Evolutionary conservation across 2,888 invertebrate species (phyloP).

Genomic region (Drosophila kanekoi): DNA sequence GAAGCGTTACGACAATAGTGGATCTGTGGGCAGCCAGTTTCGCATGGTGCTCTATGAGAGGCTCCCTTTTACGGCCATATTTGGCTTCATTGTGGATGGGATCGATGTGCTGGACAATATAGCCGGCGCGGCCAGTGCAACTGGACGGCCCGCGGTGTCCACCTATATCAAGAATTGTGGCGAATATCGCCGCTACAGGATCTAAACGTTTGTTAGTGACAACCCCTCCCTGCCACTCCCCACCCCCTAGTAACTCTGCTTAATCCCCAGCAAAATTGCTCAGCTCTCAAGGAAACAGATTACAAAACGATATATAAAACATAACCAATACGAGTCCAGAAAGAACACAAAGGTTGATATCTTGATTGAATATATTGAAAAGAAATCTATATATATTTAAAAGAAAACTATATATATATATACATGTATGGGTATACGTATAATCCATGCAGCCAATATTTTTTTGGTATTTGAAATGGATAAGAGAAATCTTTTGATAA

Average conservation of each 20-base stretch:
- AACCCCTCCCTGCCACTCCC: not conserved
- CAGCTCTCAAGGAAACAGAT: not conserved
- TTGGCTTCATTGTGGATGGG: conserved; percentile 13
- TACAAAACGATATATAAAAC: not conserved
- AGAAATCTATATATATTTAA: not conserved
- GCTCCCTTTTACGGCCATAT: conserved; percentile 6
- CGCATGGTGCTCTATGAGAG: conserved; percentile 6
- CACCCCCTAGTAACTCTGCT: not conserved
- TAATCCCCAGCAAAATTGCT: not conserved
- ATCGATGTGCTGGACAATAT: conserved; percentile 5
- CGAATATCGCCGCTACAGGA: not conserved
- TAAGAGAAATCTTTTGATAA: conserved; percentile 29
- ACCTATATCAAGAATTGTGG: conserved; percentile 9
- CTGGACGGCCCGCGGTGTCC: not conserved
- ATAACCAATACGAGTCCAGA: not conserved
- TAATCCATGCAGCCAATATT: not conserved
- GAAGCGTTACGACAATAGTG: not conserved
- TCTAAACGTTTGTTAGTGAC: not conserved
- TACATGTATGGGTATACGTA: not conserved
- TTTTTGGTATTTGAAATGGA: not conserved
- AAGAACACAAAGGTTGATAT: not conserved
- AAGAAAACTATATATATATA: not conserved
- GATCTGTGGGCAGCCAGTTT: conserved; percentile 20
- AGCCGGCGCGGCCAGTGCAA: not conserved
- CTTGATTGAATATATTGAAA: not conserved